Evolutionary conservation across 2,888 invertebrate genomes (phyloP), one percentile per base, ranked within the genome.

Genomic region (Acrobasis repandana): DNA sequence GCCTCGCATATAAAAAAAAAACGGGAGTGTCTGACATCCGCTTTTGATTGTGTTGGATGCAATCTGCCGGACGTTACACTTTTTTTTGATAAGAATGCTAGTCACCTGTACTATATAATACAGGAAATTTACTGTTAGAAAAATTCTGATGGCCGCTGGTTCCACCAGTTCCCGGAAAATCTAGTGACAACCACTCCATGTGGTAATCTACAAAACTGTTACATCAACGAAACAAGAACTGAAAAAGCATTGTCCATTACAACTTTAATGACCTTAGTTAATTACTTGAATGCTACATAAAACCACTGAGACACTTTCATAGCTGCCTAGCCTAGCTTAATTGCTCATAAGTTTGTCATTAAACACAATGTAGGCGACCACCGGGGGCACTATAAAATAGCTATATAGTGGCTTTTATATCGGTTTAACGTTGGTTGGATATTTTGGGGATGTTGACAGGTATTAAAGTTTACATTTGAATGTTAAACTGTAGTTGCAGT

Each of bases 341-440:
- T 87, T 87, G 80, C 81, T 76, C 85, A 78, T 87, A 82, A 84
- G 85, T 86, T 85, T 82, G 79, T 85, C 88, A 89, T 91, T 90
- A 91, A 90, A 88, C 83, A 91, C 90, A 91, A 90, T 89, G 90
- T 91, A 81, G 74, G 65, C 67, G 88, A 88, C 90, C 90, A 90
- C 90, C 90, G 76, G 81, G 73, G 77, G 75, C 74, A 75, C 81
- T 82, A 85, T 88, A 83, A 87, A 87, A 79, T 80, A 72, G 85
- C 83, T 82, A 43, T 43, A n/a, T 77, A 28, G 28, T 28, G 77
- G 71, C 71, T 80, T 85, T 85, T 83, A 86, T 84, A 79, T 78
- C 72, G 69, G 73, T 67, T 75, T 75, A 72, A 69, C 70, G 68
- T 28, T 8, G 20, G 68, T 28, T 8, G 20, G 54, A 4, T 54